Evolutionary conservation across 2,113 vertebrate genomes (phyloP).

Genomic region (Atherinomorus stipes): DNA sequence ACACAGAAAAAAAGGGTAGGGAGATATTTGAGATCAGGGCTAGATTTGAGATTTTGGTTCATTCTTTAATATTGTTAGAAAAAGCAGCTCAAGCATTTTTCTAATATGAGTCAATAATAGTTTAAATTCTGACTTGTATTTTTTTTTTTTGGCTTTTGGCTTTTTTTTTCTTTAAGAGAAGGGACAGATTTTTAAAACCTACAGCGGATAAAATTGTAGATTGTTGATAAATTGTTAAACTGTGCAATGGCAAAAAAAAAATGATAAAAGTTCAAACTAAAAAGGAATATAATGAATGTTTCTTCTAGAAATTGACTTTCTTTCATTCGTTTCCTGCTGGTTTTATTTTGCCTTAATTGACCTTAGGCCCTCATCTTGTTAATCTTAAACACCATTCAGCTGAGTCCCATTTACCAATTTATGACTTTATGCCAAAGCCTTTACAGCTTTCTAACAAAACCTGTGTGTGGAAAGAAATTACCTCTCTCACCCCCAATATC

Average conservation of each 20-base stretch:
- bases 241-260: slow-evolving; percentile 12
- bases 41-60: slow-evolving; percentile 8
- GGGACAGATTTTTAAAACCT: too few relatives aligned
- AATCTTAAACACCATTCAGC: slow-evolving; percentile 52
- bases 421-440: slow-evolving; percentile 43
- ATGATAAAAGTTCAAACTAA: not conserved
- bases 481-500: slow-evolving; percentile 44
- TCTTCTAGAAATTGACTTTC: slow-evolving; percentile 31
- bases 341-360: slow-evolving; percentile 56
- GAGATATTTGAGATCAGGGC: slow-evolving; percentile 38
- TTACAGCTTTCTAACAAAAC: slow-evolving; percentile 32
- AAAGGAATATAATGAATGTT: slow-evolving; percentile 26
- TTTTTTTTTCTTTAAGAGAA: not conserved
- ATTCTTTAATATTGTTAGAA: slow-evolving; percentile 13
- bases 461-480: slow-evolving; percentile 28
- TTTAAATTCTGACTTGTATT: not conserved
- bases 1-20: slow-evolving; percentile 55
- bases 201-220: too few relatives aligned
- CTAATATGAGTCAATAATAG: slow-evolving; percentile 1
- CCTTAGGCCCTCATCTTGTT: slow-evolving; percentile 47
- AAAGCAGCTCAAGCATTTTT: slow-evolving; percentile 7
- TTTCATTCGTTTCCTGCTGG: slow-evolving; percentile 49
- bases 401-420: slow-evolving; percentile 50
- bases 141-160: not conserved
- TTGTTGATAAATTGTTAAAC: too few relatives aligned